phyloP scores from a whole-genome alignment of 2,888 invertebrate genomes.

The Allolobophora icterica region DNA sequence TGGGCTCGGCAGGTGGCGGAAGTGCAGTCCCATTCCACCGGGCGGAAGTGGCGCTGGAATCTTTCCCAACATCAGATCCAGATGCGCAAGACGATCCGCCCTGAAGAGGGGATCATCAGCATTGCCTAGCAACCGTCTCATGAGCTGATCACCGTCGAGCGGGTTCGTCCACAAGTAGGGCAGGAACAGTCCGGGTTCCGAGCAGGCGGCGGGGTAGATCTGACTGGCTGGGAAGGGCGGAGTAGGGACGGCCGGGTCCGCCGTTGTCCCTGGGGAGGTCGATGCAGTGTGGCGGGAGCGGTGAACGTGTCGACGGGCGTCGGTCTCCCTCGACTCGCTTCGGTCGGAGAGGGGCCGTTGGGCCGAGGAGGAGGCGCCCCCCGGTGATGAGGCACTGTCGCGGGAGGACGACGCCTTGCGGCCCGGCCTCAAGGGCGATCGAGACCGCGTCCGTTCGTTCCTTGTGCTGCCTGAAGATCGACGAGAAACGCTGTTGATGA shows the following conservation, averaged over 20 bases:
- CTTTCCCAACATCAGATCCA: constrained; percentile 9
- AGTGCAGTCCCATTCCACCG: neutral
- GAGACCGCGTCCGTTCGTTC: constrained; percentile 66
- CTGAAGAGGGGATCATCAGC: neutral
- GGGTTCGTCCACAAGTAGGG: constrained; percentile 25
- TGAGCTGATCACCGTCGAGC: neutral
- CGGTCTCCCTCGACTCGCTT: neutral
- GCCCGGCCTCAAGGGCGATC: neutral
- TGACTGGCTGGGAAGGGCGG: neutral
- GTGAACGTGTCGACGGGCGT: neutral
- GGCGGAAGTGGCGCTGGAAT: neutral
- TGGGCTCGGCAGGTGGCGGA: neutral
- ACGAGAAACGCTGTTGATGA: constrained; percentile 64
- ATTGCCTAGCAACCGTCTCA: constrained; percentile 24
- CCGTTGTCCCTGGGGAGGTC: neutral
- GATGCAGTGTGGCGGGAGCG: neutral
- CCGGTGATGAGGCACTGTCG: neutral
- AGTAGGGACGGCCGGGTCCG: neutral
- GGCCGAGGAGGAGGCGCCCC: neutral
- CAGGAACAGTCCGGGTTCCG: neutral
- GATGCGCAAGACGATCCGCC: neutral
- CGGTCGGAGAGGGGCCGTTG: neutral
- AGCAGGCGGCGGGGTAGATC: neutral
- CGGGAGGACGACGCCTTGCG: neutral
- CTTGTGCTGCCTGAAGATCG: constrained; percentile 60